Percentiles rank a stretch among this genome's conserved stretches.
Conservation (phyloP, 2,888 invertebrate species). For the Liodrosophila aerea region DNA sequence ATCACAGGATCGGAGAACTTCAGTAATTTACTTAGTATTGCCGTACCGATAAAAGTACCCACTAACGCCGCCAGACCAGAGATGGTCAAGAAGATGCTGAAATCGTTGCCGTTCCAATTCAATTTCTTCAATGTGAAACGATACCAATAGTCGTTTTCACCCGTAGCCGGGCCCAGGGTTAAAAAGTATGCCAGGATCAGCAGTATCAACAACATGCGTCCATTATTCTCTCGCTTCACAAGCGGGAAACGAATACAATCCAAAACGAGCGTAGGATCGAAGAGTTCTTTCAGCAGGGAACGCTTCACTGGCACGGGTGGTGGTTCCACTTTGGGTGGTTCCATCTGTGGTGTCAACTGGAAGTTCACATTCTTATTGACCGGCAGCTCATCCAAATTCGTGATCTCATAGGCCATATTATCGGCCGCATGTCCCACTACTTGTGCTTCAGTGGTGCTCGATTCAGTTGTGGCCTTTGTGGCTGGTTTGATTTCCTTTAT, state of each 20-base stretch:
- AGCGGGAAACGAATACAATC: conserved; percentile 79
- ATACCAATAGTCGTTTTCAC: conserved; percentile 81
- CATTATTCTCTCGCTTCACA: conserved; percentile 77
- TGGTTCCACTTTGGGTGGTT: conserved; percentile 49
- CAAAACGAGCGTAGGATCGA: conserved; percentile 80
- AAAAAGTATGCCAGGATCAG: conserved; percentile 78
- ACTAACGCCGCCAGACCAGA: conserved; percentile 75
- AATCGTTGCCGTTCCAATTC: conserved; percentile 81
- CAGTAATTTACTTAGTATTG: conserved; percentile 79
- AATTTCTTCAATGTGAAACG: conserved; percentile 78
- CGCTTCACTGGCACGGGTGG: conserved; percentile 37
- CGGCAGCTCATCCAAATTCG: conserved; percentile 62
- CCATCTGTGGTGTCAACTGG: conserved; percentile 60
- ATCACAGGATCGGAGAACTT: conserved; percentile 80
- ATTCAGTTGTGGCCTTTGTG: conserved; percentile 20
- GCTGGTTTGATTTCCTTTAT: conserved; percentile 74
- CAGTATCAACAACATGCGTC: conserved; percentile 73
- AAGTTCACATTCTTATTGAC: conserved; percentile 76
- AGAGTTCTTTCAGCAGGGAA: conserved; percentile 76
- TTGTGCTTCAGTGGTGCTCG: conserved; percentile 18
- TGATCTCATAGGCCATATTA: conserved; percentile 74
- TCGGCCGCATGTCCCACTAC: conserved; percentile 58
- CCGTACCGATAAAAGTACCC: conserved; percentile 82
- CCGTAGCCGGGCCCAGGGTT: conserved; percentile 77
- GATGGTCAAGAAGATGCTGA: conserved; percentile 79